Evolutionary conservation across 2,888 invertebrate genomes (phyloP).

Genomic region (Caenorhabditis sp.): DNA sequence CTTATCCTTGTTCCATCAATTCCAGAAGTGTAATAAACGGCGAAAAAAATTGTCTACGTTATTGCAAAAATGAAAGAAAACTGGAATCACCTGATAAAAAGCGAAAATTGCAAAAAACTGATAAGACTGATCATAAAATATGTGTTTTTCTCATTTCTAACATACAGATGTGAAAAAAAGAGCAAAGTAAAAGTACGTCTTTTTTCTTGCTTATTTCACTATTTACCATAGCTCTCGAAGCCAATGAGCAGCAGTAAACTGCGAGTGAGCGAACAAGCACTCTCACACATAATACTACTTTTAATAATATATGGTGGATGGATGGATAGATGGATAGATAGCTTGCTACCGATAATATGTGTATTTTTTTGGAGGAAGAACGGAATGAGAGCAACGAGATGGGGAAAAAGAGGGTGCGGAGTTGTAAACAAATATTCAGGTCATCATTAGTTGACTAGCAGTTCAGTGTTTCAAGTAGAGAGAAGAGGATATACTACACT

Average conservation of each 20-base stretch:
- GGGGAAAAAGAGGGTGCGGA: neutral
- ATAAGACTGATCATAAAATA: neutral
- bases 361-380: neutral
- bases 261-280: no score
- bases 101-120: neutral
- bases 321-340: no score
- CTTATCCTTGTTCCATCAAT: neutral
- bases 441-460: slow-evolving; percentile 10
- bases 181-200: neutral
- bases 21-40: neutral
- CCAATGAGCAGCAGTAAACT: no score
- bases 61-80: neutral
- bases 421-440: neutral
- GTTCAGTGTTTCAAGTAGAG: slow-evolving; percentile 25
- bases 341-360: no score
- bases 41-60: neutral
- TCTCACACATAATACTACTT: no score
- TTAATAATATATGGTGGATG: no score
- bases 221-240: neutral
- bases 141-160: neutral
- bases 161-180: neutral
- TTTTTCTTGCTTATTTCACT: neutral
- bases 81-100: neutral
- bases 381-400: neutral
- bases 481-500: slow-evolving; percentile 25